phyloP scores from a whole-genome alignment of 1,140 invertebrate genomes.

The Cydia splendana region DNA sequence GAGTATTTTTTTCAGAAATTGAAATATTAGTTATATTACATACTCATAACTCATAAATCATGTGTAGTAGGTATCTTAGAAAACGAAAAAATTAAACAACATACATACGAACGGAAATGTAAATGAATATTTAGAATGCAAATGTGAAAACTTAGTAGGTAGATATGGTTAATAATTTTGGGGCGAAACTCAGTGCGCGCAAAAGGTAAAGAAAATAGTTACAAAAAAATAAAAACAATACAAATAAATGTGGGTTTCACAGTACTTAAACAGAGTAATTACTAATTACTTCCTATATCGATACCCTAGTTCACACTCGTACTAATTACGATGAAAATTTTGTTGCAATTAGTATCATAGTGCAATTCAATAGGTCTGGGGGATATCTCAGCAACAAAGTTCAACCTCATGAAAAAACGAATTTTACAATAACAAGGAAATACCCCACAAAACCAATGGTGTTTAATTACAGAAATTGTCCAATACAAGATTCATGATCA shows the following conservation, averaged over 20 bases:
- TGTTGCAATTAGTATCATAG: too few relatives aligned
- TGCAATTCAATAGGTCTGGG: not conserved
- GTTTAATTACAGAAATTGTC: too few relatives aligned
- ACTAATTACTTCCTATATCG: not conserved
- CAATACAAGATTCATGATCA: too few relatives aligned
- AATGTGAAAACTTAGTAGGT: conserved; percentile 16
- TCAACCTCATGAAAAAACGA: too few relatives aligned
- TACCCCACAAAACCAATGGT: too few relatives aligned
- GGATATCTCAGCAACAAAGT: too few relatives aligned
- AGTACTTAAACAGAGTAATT: not conserved
- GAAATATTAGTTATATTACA: not conserved
- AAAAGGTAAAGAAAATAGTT: conserved; percentile 36
- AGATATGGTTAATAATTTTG: conserved; percentile 35
- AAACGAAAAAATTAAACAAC: not conserved
- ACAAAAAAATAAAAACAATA: conserved; percentile 34
- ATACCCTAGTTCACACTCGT: too few relatives aligned
- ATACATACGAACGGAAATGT: conserved; percentile 8
- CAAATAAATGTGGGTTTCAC: conserved; percentile 2
- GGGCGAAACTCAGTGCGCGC: conserved; percentile 68
- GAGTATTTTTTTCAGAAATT: not conserved
- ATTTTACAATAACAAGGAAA: too few relatives aligned
- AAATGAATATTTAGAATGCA: conserved; percentile 5
- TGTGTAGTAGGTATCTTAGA: not conserved
- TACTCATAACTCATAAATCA: not conserved
- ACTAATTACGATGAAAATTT: too few relatives aligned